Conservation (phyloP, 2,888 invertebrate genomes). For the Troides helena region DNA sequence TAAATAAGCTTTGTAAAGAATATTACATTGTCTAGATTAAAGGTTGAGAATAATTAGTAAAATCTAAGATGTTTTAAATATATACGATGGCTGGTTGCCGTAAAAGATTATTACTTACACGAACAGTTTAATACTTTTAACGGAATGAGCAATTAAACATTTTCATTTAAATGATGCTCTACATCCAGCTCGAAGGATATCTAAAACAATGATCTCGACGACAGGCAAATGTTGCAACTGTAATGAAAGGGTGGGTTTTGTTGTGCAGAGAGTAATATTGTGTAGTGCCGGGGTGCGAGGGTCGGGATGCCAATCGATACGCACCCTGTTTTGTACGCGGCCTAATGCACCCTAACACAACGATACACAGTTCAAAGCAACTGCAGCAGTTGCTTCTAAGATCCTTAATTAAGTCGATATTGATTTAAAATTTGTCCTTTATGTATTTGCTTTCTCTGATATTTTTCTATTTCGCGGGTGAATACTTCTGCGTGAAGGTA, state of each 20-base stretch:
- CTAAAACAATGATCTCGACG: conserved; percentile 55
- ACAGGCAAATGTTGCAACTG: conserved; percentile 59
- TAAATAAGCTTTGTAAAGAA: no score
- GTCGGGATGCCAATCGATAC: conserved; percentile 68
- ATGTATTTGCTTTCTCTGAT: not conserved
- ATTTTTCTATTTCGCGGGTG: not conserved
- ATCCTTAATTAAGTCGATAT: conserved; percentile 33
- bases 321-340: conserved; percentile 59
- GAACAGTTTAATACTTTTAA: conserved; percentile 22
- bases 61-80: not conserved
- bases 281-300: conserved; percentile 50
- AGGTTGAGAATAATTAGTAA: no score
- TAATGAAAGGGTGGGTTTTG: conserved; percentile 62
- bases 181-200: conserved; percentile 25
- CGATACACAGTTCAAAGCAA: conserved; percentile 40
- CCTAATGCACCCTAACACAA: conserved; percentile 64
- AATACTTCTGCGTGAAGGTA: no score
- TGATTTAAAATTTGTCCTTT: conserved; percentile 6
- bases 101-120: not conserved
- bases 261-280: conserved; percentile 58
- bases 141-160: conserved; percentile 26
- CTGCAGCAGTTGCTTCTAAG: conserved; percentile 31
- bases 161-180: conserved; percentile 31
- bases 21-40: no score
- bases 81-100: not conserved